phyloP scores from a whole-genome alignment of 1,140 invertebrate genomes.

The Melanaphis sacchari region DNA sequence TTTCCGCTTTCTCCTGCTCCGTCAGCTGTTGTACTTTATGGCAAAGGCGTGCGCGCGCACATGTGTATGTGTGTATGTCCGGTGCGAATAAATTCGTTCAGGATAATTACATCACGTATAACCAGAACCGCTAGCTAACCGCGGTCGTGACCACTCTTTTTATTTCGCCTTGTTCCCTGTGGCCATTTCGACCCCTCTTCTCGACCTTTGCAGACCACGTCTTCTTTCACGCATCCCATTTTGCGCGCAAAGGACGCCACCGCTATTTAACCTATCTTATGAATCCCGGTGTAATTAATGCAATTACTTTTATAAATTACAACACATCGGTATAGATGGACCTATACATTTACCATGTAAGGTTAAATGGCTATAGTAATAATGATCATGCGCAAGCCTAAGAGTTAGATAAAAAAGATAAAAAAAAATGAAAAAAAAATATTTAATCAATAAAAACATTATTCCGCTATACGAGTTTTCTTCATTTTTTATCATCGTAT shows the following conservation, averaged over 20 bases:
- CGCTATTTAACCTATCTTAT: background rate
- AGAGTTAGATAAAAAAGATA: background rate
- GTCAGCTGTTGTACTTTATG: background rate
- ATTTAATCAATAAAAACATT: slow-evolving; percentile 8
- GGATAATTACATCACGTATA: slow-evolving; percentile 44
- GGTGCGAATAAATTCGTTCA: slow-evolving; percentile 40
- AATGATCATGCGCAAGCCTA: background rate
- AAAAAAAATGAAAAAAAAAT: background rate
- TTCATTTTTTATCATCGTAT: background rate
- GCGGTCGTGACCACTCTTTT: slow-evolving; percentile 37
- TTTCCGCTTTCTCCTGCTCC: background rate
- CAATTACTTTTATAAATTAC: slow-evolving; percentile 38
- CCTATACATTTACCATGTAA: background rate
- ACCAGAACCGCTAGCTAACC: background rate
- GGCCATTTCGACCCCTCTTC: background rate
- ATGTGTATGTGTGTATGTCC: background rate
- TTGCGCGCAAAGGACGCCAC: background rate
- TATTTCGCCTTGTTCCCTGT: background rate
- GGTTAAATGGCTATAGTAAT: background rate
- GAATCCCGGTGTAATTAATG: background rate
- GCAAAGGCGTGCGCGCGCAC: background rate
- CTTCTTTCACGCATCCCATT: too few species aligned
- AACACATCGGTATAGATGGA: background rate
- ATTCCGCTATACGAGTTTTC: background rate
- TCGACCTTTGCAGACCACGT: background rate